A percentile compares a stretch with the other conserved stretches of the same genome.
Evolutionary conservation across 2,797 vertebrate genomes (phyloP).

Genomic region (Pangasius krempfi): DNA sequence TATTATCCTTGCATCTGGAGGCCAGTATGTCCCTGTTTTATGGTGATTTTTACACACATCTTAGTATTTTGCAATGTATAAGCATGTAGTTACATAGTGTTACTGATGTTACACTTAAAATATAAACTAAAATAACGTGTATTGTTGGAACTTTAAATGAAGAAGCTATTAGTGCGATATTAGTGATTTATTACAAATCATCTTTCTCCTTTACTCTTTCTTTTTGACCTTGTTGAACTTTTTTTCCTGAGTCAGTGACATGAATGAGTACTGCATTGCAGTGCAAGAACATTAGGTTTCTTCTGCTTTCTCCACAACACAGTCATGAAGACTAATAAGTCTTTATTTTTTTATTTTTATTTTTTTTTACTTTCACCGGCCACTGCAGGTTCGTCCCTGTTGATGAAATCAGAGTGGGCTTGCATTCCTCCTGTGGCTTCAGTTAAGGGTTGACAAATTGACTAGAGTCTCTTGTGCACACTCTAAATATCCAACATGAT

Average conservation of each 20-base stretch:
- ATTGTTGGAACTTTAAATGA: neutral
- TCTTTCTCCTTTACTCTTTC: neutral
- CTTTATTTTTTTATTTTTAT: no score
- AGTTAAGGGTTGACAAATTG: constrained; percentile 54
- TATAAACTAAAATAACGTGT: neutral
- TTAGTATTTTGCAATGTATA: neutral
- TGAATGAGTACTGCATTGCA: neutral
- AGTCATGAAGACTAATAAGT: constrained; percentile 13
- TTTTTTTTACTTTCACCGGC: neutral
- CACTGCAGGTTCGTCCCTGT: neutral
- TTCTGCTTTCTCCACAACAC: neutral
- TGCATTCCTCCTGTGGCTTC: constrained; percentile 10
- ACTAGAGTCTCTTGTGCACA: constrained; percentile 34
- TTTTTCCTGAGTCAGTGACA: neutral
- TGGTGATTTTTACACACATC: neutral
- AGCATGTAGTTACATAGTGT: neutral
- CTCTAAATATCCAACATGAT: constrained; percentile 54
- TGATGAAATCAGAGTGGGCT: constrained; percentile 21
- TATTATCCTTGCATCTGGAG: neutral
- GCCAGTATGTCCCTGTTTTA: neutral
- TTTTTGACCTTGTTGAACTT: neutral
- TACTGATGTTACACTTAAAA: neutral
- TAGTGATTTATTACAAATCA: neutral
- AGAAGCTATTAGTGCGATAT: neutral
- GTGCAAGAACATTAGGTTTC: neutral